Evolutionary conservation across 2,888 invertebrate species (phyloP).

Genomic region (Sceliomorpha sp.): DNA sequence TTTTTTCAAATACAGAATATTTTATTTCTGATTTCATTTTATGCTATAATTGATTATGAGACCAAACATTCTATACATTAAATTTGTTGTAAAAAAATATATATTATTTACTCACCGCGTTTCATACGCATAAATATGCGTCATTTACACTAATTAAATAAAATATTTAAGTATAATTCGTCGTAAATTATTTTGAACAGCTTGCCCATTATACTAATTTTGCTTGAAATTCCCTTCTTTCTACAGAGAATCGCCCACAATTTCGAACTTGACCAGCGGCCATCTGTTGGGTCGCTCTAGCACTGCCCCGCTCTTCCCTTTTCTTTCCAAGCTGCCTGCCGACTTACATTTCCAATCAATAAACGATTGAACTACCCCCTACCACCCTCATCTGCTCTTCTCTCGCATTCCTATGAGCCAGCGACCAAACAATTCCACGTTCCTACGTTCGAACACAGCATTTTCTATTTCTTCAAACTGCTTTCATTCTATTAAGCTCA

Average conservation of each 20-base stretch:
- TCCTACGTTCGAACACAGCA: conserved; percentile 52
- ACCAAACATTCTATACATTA: no score
- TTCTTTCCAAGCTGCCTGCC: conserved; percentile 50
- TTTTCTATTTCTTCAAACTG: conserved; percentile 48
- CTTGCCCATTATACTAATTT: no score
- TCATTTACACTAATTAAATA: no score
- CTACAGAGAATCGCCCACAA: conserved; percentile 43
- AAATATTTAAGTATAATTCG: no score
- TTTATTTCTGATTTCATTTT: no score
- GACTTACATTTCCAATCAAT: conserved; percentile 78
- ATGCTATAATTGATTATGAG: no score
- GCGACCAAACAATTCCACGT: conserved; percentile 67
- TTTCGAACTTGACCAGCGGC: conserved; percentile 70
- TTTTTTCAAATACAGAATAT: no score
- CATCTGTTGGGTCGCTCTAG: conserved; percentile 74
- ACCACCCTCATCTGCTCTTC: conserved; percentile 59
- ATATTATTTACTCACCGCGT: no score
- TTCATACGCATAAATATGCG: no score
- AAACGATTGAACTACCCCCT: conserved; percentile 77
- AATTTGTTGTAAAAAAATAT: no score
- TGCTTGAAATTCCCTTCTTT: conserved; percentile 27
- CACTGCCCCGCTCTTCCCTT: conserved; percentile 62
- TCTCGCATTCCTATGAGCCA: conserved; percentile 66
- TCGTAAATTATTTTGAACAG: no score
- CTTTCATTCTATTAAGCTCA: conserved; percentile 51